Conservation (phyloP, 1,140 invertebrate species). For the Coptotermes formosanus region DNA sequence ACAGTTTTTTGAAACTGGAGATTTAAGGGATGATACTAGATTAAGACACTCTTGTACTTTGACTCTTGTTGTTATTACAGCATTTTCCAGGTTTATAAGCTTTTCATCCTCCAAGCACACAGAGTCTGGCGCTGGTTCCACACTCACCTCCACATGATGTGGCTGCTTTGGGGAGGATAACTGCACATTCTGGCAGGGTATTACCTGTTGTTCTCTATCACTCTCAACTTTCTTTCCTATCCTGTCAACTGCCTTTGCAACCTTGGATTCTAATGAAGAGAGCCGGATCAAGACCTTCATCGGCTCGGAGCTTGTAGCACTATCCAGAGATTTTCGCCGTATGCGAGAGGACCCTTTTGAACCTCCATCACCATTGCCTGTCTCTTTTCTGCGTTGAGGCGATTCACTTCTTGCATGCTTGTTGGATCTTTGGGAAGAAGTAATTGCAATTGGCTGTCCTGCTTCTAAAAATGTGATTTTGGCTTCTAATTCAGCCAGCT, state of each 20-base stretch:
- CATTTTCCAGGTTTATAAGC: background rate
- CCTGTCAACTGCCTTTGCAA: constrained; percentile 54
- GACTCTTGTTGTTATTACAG: background rate
- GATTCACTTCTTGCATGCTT: constrained; percentile 26
- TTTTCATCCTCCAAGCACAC: background rate
- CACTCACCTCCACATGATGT: constrained; percentile 7
- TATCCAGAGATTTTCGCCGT: constrained; percentile 72
- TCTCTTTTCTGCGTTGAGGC: constrained; percentile 24
- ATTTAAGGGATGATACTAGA: constrained; percentile 19
- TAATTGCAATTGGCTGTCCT: constrained; percentile 37
- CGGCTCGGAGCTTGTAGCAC: constrained; percentile 70
- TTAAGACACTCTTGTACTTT: constrained; percentile 25
- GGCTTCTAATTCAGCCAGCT: constrained; percentile 73
- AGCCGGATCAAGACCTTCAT: constrained; percentile 74
- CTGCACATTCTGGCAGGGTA: background rate
- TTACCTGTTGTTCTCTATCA: too few species aligned
- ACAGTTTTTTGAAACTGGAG: background rate
- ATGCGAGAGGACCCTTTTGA: constrained; percentile 37
- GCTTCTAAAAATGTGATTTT: constrained; percentile 68
- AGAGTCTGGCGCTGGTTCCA: background rate
- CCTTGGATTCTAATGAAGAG: constrained; percentile 71
- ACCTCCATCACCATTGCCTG: background rate
- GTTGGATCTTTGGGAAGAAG: background rate
- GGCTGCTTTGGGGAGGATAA: background rate
- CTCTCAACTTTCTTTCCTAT: constrained; percentile 34